Conservation (phyloP, 2,888 invertebrate species). For the Bruchidius siliquastri region DNA sequence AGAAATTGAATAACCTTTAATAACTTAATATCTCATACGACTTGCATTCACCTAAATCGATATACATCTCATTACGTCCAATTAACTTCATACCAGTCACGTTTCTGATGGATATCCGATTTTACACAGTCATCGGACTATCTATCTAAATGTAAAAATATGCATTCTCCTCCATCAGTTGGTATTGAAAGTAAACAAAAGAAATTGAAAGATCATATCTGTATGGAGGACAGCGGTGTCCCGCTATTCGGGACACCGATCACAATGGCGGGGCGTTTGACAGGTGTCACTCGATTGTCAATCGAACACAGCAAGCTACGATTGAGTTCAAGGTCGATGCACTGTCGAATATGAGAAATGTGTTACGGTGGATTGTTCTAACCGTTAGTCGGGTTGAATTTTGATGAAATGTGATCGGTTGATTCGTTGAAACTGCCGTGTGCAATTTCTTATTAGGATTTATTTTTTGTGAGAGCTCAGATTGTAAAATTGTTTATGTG, state of each 20-base stretch:
- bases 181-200: background rate
- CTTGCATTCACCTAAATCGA: slow-evolving; percentile 8
- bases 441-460: too few species aligned
- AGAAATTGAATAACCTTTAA: too few species aligned
- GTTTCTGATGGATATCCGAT: background rate
- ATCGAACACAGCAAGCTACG: background rate
- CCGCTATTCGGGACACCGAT: background rate
- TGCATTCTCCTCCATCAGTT: background rate
- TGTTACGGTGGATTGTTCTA: background rate
- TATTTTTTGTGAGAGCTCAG: too few species aligned
- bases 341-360: background rate
- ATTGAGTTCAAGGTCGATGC: background rate
- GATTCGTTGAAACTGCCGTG: too few species aligned
- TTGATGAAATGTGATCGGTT: too few species aligned
- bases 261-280: background rate
- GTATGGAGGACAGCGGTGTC: background rate
- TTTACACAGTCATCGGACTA: background rate
- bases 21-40: too few species aligned
- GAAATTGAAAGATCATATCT: background rate
- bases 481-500: too few species aligned
- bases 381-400: background rate
- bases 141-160: background rate
- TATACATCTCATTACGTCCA: background rate
- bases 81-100: background rate
- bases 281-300: background rate